Base-by-base conservation (phyloP, 2,113 vertebrate species). In the Cardinalis cardinalis region DNA sequence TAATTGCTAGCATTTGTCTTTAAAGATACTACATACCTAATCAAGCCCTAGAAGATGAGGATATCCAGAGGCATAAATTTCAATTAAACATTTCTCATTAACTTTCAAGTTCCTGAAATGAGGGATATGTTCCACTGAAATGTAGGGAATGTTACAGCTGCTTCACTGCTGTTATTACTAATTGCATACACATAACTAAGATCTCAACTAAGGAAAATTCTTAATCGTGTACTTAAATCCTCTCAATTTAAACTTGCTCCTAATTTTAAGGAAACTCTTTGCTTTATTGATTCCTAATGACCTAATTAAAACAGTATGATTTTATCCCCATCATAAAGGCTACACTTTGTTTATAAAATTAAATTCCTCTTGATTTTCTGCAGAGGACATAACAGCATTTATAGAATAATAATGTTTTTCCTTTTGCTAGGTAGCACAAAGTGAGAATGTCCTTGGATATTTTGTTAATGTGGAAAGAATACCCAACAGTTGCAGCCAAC, bases 81-180 rank as follows among this genome's bases (percentile, higher is more conserved):
- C 49, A 87, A 84, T 93, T 92, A 72, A 93, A 78, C 51, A 84
- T 43, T 46, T 92, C 70, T 90, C 80, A 87, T 84, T 92, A 88
- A 87, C 59, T 92, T 93, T 66, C 58, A 63, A 36, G 73, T 31
- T 94, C 31, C 66, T 94, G 71, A 90, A 88, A 93, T 19, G 29
- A 90, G 25, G 7, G 7, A 23, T 84, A 66, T 41, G 53, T 94
- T 92, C 55, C 73, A 84, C 15, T 82, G 66, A 86, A 87, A 81
- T 53, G 24, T 40, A 78, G 52, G 75, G 65, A 93, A 88, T 0
- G 1, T 69, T 87, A 69, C 58, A 90, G 80, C 41, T 79, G 59
- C 63, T 88, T 90, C 69, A 84, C 26, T 64, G 36, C 58, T 68
- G 49, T 71, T 94, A 51, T 56, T 68, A 44, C 49, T 86, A 81